These are phyloP conservation scores for Rallus crepitans DNA, from an alignment of 2,797 vertebrate species.

Conservation along the genomic window DNA sequence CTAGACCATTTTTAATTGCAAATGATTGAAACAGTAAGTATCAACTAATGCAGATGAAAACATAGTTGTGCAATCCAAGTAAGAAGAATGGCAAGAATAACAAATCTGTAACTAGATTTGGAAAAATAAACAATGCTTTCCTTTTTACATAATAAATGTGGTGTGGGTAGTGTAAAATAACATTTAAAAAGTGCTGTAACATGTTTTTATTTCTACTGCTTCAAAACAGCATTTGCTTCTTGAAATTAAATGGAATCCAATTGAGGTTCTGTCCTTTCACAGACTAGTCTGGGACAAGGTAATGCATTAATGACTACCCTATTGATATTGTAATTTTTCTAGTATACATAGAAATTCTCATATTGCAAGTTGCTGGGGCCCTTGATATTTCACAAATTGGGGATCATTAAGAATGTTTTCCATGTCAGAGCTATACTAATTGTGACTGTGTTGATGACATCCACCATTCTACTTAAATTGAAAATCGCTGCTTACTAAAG, in stretches of 20 bases:
- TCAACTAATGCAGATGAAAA: constrained; percentile 43
- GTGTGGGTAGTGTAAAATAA: constrained; percentile 22
- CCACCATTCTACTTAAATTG: constrained; percentile 74
- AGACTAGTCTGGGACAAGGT: constrained; percentile 11
- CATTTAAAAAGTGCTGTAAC: neutral
- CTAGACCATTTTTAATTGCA: constrained; percentile 22
- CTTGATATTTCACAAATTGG: constrained; percentile 58
- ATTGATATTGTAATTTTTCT: constrained; percentile 72
- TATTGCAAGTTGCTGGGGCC: constrained; percentile 30
- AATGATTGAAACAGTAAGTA: constrained; percentile 46
- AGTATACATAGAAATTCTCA: constrained; percentile 45
- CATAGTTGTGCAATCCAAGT: constrained; percentile 22
- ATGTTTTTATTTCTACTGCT: constrained; percentile 35
- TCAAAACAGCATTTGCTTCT: constrained; percentile 45
- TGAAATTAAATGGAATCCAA: constrained; percentile 51
- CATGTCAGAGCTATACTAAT: constrained; percentile 55
- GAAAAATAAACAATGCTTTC: constrained; percentile 50
- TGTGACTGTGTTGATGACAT: constrained; percentile 75
- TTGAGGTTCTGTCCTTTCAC: constrained; percentile 39
- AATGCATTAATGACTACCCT: constrained; percentile 17
- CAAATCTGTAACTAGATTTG: constrained; percentile 46
- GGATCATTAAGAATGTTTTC: constrained; percentile 73
- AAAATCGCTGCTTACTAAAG: constrained; percentile 77
- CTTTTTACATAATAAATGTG: constrained; percentile 40
- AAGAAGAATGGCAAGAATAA: constrained; percentile 56